phyloP scores from a whole-genome alignment of 2,888 invertebrate species.

The Suillia variegata region DNA sequence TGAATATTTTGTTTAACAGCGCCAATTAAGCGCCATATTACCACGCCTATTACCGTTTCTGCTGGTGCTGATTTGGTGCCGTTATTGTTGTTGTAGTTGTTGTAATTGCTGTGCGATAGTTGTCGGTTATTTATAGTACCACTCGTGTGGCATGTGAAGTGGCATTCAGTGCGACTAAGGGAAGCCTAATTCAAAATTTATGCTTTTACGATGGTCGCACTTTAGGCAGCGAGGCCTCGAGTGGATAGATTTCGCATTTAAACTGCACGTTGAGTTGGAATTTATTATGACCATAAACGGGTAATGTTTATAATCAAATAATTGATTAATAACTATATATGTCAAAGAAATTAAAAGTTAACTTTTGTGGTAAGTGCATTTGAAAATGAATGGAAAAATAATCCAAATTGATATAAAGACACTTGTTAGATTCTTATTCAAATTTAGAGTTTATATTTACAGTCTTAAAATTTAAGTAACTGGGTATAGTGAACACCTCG shows the following conservation, averaged over 20 bases:
- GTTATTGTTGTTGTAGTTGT: neutral
- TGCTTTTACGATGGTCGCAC: neutral
- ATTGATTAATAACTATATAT: too few relatives aligned
- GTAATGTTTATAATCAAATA: too few relatives aligned
- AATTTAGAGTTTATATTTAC: too few relatives aligned
- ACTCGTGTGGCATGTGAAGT: neutral
- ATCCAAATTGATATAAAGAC: too few relatives aligned
- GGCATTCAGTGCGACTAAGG: neutral
- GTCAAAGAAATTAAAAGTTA: too few relatives aligned
- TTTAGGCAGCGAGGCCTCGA: too few relatives aligned
- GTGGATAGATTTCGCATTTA: neutral
- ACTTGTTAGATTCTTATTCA: too few relatives aligned
- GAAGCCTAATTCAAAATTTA: neutral
- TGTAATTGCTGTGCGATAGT: neutral
- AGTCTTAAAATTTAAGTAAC: too few relatives aligned
- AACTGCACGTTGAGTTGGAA: neutral
- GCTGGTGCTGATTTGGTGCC: neutral
- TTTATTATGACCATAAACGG: too few relatives aligned
- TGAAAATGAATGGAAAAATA: too few relatives aligned
- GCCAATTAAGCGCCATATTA: slow-evolving; percentile 4
- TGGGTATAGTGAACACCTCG: too few relatives aligned
- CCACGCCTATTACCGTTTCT: neutral
- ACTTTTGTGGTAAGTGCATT: too few relatives aligned
- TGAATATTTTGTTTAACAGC: neutral
- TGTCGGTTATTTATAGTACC: neutral